phyloP scores from a whole-genome alignment of 2,797 vertebrate species.

The Salmo trutta region DNA sequence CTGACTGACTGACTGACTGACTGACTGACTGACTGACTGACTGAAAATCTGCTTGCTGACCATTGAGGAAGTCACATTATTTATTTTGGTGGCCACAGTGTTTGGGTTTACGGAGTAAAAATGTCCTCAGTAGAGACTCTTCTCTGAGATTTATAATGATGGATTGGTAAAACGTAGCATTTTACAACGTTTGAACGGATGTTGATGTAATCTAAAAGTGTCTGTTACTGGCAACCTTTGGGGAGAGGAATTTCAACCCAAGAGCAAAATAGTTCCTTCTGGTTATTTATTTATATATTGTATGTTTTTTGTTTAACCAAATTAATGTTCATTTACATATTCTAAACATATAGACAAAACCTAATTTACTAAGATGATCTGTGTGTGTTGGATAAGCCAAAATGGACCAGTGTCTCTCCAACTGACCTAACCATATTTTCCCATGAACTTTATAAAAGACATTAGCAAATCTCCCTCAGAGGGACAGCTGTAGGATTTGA shows the following conservation, averaged over 20 bases:
- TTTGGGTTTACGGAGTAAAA: conserved; percentile 7
- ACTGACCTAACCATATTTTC: conserved; percentile 24
- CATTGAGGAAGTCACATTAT: conserved; percentile 22
- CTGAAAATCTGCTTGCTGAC: conserved; percentile 20
- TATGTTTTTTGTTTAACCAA: conserved; percentile 8
- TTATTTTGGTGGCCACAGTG: conserved; percentile 28
- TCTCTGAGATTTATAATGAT: conserved; percentile 22
- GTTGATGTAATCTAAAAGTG: background rate
- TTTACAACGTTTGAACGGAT: background rate
- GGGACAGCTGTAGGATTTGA: conserved; percentile 31
- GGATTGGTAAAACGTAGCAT: background rate
- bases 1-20: background rate
- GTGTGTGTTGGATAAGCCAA: background rate
- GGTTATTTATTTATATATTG: background rate
- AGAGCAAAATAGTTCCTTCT: background rate
- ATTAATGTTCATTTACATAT: background rate
- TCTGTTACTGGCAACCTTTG: background rate
- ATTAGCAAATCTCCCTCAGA: conserved; percentile 19
- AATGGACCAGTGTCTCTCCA: background rate
- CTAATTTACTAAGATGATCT: background rate
- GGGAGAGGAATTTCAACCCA: background rate
- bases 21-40: background rate
- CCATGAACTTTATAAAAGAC: conserved; percentile 30
- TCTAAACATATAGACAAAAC: background rate
- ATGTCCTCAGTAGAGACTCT: background rate